Percentiles rank a stretch among this genome's conserved stretches.
phyloP scores from a whole-genome alignment of 2,797 vertebrate genomes.

The Lithobates pipiens region DNA sequence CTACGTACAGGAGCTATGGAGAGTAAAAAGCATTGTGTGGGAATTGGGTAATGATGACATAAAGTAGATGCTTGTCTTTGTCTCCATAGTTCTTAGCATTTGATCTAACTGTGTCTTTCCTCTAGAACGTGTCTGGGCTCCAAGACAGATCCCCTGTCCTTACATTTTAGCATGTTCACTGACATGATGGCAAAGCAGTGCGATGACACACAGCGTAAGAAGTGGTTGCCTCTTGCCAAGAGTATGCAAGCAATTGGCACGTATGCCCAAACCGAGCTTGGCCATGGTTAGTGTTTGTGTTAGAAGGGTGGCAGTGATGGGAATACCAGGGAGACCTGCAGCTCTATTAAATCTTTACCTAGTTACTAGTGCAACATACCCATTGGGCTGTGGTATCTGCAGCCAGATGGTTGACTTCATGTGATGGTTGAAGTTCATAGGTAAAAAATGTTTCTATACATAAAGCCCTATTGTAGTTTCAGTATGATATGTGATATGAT shows the following conservation, averaged over 20 bases:
- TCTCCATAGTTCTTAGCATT: neutral
- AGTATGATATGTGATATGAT: too few species aligned
- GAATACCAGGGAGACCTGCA: slow-evolving; percentile 37
- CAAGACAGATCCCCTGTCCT: slow-evolving; percentile 79
- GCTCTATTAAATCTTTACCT: neutral
- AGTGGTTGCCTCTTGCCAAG: slow-evolving; percentile 84
- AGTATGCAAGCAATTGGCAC: slow-evolving; percentile 86
- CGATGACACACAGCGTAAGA: slow-evolving; percentile 84
- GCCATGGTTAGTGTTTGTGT: slow-evolving; percentile 90
- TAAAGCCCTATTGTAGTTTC: too few species aligned
- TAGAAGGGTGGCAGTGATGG: slow-evolving; percentile 56
- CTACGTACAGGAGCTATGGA: too few species aligned
- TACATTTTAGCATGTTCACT: slow-evolving; percentile 91
- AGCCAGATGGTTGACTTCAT: too few species aligned
- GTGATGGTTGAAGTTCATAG: too few species aligned
- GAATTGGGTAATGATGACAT: too few species aligned
- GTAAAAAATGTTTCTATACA: too few species aligned
- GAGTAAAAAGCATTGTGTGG: too few species aligned
- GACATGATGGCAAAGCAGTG: slow-evolving; percentile 86
- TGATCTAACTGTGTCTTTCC: slow-evolving; percentile 65
- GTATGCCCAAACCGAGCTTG: slow-evolving; percentile 95
- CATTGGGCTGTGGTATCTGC: too few species aligned
- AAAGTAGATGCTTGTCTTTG: neutral
- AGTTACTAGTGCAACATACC: neutral
- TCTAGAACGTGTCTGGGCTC: slow-evolving; percentile 72